These are phyloP conservation scores for Drosophila planitibia DNA, from an alignment of 2,888 invertebrate species.

Conservation along the genomic window DNA sequence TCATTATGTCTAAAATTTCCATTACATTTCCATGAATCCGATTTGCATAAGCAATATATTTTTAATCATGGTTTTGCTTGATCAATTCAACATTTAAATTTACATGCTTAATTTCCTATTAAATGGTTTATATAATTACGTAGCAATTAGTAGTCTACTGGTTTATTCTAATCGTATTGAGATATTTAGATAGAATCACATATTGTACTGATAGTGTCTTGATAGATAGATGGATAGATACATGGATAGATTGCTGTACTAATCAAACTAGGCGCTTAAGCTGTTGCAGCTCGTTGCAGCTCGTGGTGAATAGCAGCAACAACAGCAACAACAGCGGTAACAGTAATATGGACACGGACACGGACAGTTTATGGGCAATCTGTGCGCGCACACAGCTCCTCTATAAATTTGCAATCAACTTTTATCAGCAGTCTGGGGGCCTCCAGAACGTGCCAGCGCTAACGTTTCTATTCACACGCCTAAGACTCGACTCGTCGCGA, in stretches of 20 bases:
- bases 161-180: slow-evolving; percentile 1
- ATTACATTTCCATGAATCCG: no score
- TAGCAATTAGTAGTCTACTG: background rate
- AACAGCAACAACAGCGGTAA: slow-evolving; percentile 2
- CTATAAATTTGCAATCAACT: slow-evolving; percentile 81
- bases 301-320: slow-evolving; percentile 12
- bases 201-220: slow-evolving; percentile 1
- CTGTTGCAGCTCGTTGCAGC: slow-evolving; percentile 42
- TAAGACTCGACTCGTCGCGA: slow-evolving; percentile 21
- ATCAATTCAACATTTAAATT: background rate
- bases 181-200: slow-evolving; percentile 13
- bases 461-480: slow-evolving; percentile 81
- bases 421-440: slow-evolving; percentile 71
- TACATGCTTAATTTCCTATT: background rate
- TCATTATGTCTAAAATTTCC: background rate
- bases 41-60: background rate
- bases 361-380: slow-evolving; percentile 76
- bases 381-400: slow-evolving; percentile 49
- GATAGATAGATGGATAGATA: slow-evolving; percentile 17
- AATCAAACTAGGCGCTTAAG: slow-evolving; percentile 54
- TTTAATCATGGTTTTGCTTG: background rate
- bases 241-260: slow-evolving; percentile 46
- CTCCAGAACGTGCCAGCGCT: slow-evolving; percentile 76
- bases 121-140: background rate
- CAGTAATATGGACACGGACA: slow-evolving; percentile 54